Conservation (phyloP, 2,888 invertebrate species). For the Drosophila recens region DNA sequence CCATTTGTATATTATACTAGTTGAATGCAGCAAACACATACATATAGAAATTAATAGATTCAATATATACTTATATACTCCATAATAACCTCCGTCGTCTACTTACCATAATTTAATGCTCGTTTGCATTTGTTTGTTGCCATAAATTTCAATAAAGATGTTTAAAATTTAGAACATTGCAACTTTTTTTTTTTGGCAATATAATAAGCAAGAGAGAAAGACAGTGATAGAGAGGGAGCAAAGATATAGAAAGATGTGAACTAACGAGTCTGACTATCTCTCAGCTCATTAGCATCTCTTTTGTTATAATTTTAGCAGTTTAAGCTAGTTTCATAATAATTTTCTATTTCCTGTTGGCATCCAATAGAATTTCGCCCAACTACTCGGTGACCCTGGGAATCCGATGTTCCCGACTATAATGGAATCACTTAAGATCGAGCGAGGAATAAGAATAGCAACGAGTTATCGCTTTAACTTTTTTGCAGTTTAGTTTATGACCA, state of each 20-base stretch:
- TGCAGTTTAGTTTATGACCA: conserved; percentile 19
- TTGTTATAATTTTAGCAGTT: conserved; percentile 49
- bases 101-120: conserved; percentile 32
- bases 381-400: conserved; percentile 18
- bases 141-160: conserved; percentile 55
- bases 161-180: conserved; percentile 55
- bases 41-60: background rate
- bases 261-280: conserved; percentile 37
- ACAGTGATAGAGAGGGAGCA: conserved; percentile 8
- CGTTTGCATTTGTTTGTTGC: conserved; percentile 39
- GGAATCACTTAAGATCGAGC: conserved; percentile 12
- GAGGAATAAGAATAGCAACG: conserved; percentile 1
- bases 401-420: conserved; percentile 14
- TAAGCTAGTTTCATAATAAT: conserved; percentile 33
- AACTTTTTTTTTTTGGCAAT: conserved; percentile 21
- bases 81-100: conserved; percentile 13
- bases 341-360: conserved; percentile 26
- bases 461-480: conserved; percentile 17
- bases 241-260: conserved; percentile 18
- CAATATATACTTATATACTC: conserved; percentile 1
- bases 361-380: conserved; percentile 19
- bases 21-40: conserved; percentile 7
- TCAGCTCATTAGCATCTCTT: conserved; percentile 50
- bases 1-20: conserved; percentile 17
- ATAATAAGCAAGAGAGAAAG: background rate